Percentiles rank a stretch among this genome's conserved stretches.
These are phyloP conservation scores for Forbesichthys papilliferus DNA, from an alignment of 2,113 vertebrate species.

Conservation along the genomic window DNA sequence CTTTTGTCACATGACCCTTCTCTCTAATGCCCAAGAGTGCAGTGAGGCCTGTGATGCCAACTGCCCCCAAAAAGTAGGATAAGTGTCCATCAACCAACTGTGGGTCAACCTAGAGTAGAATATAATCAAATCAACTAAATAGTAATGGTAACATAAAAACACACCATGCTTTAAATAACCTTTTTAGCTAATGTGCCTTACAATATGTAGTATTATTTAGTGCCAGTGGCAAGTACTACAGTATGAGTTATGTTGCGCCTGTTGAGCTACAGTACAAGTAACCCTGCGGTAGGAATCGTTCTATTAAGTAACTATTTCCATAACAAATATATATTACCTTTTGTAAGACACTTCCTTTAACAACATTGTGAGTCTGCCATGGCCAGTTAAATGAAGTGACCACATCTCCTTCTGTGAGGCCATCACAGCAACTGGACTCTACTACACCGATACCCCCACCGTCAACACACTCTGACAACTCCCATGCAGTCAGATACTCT, in stretches of 20 bases:
- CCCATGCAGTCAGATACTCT: slow-evolving; percentile 86
- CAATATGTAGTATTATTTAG: too few relatives aligned
- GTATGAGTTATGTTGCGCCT: too few relatives aligned
- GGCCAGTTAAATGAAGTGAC: slow-evolving; percentile 90
- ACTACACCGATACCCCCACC: slow-evolving; percentile 89
- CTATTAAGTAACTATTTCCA: too few relatives aligned
- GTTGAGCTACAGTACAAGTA: too few relatives aligned
- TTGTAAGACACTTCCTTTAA: slow-evolving; percentile 79
- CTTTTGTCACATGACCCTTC: slow-evolving; percentile 84
- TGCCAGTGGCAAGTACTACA: too few relatives aligned
- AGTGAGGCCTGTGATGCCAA: slow-evolving; percentile 89
- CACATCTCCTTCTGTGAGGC: slow-evolving; percentile 75
- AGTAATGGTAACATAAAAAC: background rate
- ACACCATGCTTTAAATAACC: background rate
- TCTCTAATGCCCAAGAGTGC: slow-evolving; percentile 87
- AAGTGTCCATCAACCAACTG: slow-evolving; percentile 83
- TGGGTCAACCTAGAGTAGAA: slow-evolving; percentile 78
- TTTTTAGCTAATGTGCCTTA: too few relatives aligned
- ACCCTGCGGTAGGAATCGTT: too few relatives aligned
- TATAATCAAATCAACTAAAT: background rate
- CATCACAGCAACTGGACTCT: slow-evolving; percentile 79
- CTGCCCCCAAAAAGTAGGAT: slow-evolving; percentile 88
- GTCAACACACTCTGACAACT: slow-evolving; percentile 81
- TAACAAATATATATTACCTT: slow-evolving; percentile 76
- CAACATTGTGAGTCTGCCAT: slow-evolving; percentile 85